Conservation (phyloP, 64 coral and sea anemone species). For the Stichodactyla helianthus region DNA sequence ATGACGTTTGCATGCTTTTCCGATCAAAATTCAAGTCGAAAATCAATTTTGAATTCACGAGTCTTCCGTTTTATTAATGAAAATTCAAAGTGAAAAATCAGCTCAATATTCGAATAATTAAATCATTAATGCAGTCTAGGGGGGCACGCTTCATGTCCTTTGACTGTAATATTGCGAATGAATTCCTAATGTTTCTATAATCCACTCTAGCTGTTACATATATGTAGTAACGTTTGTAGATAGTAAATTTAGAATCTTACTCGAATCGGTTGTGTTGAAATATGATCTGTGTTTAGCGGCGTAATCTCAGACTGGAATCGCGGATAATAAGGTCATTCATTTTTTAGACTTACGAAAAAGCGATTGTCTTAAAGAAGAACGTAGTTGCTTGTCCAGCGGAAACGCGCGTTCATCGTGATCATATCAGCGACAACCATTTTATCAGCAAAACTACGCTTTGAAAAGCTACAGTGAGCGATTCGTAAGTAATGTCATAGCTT, state of each 20-base stretch:
- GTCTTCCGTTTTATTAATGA: too few relatives aligned
- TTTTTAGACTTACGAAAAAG: not conserved
- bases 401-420: not conserved
- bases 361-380: not conserved
- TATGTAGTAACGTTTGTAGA: not conserved
- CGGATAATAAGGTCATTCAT: not conserved
- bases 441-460: not conserved
- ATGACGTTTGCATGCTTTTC: too few relatives aligned
- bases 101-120: too few relatives aligned
- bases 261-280: constrained; percentile 2
- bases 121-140: too few relatives aligned
- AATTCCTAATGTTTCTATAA: not conserved
- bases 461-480: not conserved
- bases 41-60: too few relatives aligned
- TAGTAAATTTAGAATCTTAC: not conserved
- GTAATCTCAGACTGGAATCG: not conserved
- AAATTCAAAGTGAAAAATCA: too few relatives aligned
- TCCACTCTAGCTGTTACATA: not conserved
- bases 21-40: too few relatives aligned
- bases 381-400: not conserved
- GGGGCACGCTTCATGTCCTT: too few relatives aligned
- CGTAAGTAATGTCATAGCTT: not conserved
- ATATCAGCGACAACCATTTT: not conserved
- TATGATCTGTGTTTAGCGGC: not conserved
- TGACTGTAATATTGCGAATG: not conserved